These are phyloP conservation scores for Eucidaris tribuloides DNA, from an alignment of 35 echinoderm and acorn worm genomes.

Conservation along the genomic window DNA sequence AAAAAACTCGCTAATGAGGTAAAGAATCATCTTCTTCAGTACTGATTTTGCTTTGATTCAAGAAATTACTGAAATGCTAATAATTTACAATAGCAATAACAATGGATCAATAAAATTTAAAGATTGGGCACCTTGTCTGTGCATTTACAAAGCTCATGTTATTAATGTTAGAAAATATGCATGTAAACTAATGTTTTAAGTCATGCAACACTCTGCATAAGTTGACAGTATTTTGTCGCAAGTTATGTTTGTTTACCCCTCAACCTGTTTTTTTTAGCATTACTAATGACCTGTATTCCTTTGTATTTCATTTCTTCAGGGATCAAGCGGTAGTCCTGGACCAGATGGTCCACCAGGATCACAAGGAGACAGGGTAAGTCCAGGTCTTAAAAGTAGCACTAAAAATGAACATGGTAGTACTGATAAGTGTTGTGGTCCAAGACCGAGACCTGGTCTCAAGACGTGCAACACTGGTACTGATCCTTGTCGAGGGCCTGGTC, in stretches of 20 bases:
- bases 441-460: no score
- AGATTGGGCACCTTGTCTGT: constrained; percentile 51
- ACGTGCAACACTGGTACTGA: no score
- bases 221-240: constrained; percentile 18
- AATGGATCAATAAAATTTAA: no score
- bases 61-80: no score
- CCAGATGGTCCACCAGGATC: constrained; percentile 55
- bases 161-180: neutral
- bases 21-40: no score
- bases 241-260: neutral
- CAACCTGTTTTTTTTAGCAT: neutral
- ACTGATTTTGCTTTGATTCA: no score
- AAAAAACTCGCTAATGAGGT: no score
- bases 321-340: constrained; percentile 66
- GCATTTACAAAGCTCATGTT: neutral
- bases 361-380: constrained; percentile 59
- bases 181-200: constrained; percentile 12
- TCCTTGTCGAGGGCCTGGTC: no score
- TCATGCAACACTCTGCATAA: constrained; percentile 38
- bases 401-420: no score
- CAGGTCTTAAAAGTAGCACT: no score
- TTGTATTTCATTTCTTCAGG: constrained; percentile 16
- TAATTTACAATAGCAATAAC: no score
- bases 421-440: no score
- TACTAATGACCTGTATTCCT: neutral